These are phyloP conservation scores for Himalopsyche tibetana DNA, from an alignment of 2,888 invertebrate genomes.

Conservation along the genomic window DNA sequence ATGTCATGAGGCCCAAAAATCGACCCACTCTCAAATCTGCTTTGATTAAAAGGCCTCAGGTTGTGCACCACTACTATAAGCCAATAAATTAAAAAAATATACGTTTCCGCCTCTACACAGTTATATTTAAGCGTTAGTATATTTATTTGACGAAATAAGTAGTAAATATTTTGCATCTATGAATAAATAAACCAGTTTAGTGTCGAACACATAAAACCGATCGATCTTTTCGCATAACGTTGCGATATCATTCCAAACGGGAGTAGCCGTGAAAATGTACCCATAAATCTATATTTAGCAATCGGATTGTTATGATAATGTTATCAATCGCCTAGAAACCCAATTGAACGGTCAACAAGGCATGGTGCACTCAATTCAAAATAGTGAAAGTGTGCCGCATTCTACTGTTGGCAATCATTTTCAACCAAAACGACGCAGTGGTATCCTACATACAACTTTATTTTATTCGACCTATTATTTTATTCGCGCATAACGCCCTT, in stretches of 20 bases:
- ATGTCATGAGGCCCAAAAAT: too few species aligned
- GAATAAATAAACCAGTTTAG: too few species aligned
- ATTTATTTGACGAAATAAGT: too few species aligned
- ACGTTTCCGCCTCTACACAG: too few species aligned
- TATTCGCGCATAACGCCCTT: too few species aligned
- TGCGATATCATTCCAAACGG: background rate
- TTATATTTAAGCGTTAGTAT: too few species aligned
- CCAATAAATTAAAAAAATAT: too few species aligned
- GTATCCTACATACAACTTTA: background rate
- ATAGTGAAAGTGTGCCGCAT: conserved; percentile 31
- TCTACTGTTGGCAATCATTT: background rate
- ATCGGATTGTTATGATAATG: conserved; percentile 16
- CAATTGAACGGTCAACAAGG: background rate
- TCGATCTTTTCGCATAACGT: background rate
- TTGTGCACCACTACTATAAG: too few species aligned
- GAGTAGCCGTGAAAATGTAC: conserved; percentile 1
- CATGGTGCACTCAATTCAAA: conserved; percentile 3
- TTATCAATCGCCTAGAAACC: conserved; percentile 29
- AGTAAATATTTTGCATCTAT: too few species aligned
- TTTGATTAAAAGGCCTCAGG: too few species aligned
- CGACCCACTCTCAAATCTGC: too few species aligned
- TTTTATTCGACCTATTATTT: background rate
- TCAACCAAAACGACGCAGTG: background rate
- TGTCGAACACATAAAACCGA: too few species aligned
- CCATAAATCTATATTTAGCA: conserved; percentile 4